Evolutionary conservation across 64 coral and sea anemone genomes (phyloP).

Genomic region (Montipora foliosa): DNA sequence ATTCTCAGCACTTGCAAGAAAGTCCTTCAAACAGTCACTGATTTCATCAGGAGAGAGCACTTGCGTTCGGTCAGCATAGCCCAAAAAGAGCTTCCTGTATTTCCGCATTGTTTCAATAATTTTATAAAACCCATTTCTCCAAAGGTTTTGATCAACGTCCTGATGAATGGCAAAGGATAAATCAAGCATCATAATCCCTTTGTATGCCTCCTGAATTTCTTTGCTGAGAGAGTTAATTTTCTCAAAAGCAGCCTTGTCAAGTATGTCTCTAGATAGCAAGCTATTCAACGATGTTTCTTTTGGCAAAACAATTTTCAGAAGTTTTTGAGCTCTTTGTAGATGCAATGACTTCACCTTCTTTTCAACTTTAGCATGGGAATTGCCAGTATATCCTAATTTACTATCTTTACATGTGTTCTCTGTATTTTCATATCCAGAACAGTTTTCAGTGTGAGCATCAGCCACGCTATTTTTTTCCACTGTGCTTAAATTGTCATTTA

Average conservation of each 20-base stretch:
- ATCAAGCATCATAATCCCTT: constrained; percentile 91
- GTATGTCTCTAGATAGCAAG: constrained; percentile 70
- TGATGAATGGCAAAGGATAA: constrained; percentile 70
- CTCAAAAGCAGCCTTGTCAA: constrained; percentile 63
- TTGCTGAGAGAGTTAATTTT: constrained; percentile 64
- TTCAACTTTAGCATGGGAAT: constrained; percentile 48
- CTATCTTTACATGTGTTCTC: neutral
- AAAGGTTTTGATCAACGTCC: constrained; percentile 87
- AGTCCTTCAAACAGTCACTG: constrained; percentile 63
- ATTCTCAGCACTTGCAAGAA: constrained; percentile 51
- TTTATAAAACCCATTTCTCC: constrained; percentile 96
- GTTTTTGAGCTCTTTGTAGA: constrained; percentile 79
- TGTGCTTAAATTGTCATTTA: neutral
- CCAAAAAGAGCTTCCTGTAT: constrained; percentile 70
- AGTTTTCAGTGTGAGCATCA: neutral
- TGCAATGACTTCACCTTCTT: constrained; percentile 78
- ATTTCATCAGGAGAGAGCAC: constrained; percentile 64
- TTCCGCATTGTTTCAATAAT: constrained; percentile 93
- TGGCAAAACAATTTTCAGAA: constrained; percentile 56
- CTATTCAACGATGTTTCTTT: constrained; percentile 66
- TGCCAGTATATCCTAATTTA: neutral
- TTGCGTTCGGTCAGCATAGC: constrained; percentile 51
- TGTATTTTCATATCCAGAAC: neutral
- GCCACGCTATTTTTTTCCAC: neutral
- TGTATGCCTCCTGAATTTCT: constrained; percentile 89